Evolutionary conservation across 2,113 vertebrate genomes (phyloP).

Genomic region (Nothobranchius furzeri): DNA sequence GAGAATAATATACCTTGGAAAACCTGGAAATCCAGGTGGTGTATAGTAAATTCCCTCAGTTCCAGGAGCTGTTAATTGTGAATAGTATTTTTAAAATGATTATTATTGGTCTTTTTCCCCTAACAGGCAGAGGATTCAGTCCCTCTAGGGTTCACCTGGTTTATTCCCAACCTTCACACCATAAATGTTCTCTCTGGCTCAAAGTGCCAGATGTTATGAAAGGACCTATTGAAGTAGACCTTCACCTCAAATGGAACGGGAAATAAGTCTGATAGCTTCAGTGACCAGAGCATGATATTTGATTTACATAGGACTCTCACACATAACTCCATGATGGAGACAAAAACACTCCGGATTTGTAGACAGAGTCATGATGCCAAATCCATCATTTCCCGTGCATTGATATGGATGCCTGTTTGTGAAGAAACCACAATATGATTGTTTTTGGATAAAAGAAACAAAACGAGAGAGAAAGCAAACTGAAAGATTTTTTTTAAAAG

Average conservation of each 20-base stretch:
- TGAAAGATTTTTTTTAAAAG: constrained; percentile 7
- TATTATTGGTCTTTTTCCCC: no score
- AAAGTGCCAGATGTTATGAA: constrained; percentile 76
- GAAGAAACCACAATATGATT: constrained; percentile 35
- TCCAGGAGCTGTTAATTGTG: constrained; percentile 55
- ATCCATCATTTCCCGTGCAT: constrained; percentile 19
- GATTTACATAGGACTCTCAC: constrained; percentile 44
- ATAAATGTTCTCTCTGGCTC: constrained; percentile 59
- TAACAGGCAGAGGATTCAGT: constrained; percentile 63
- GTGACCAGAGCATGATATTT: constrained; percentile 65
- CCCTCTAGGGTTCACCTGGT: constrained; percentile 73
- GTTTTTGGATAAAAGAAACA: constrained; percentile 35
- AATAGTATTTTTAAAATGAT: constrained; percentile 16
- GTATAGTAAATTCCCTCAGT: constrained; percentile 31
- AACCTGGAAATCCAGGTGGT: constrained; percentile 35
- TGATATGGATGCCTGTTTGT: constrained; percentile 24
- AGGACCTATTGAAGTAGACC: constrained; percentile 65
- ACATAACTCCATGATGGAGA: constrained; percentile 19
- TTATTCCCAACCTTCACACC: constrained; percentile 58
- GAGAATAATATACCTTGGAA: neutral
- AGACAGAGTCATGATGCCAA: constrained; percentile 28
- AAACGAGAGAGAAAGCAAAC: constrained; percentile 5
- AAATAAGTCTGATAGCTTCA: constrained; percentile 54
- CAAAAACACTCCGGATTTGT: constrained; percentile 10
- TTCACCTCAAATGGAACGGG: constrained; percentile 50